A percentile compares a stretch with the other conserved stretches of the same genome.
Evolutionary conservation across 2,888 invertebrate genomes (phyloP).

Genomic region (Nemoura dubitans): DNA sequence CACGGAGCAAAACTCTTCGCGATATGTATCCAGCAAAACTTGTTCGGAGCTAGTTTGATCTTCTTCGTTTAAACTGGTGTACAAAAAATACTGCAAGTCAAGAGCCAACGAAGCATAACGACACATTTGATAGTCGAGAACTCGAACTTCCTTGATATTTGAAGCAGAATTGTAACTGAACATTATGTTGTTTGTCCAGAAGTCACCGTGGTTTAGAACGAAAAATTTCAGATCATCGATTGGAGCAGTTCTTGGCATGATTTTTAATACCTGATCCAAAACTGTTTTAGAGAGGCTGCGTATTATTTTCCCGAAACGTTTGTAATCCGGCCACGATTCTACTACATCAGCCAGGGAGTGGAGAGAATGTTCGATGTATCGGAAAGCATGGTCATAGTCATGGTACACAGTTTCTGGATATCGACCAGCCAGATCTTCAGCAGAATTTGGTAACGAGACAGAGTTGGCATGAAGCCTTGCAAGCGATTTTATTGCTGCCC

Average conservation of each 20-base stretch:
- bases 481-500: constrained; percentile 53
- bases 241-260: constrained; percentile 8
- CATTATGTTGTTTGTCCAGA: constrained; percentile 46
- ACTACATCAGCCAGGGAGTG: constrained; percentile 33
- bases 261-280: constrained; percentile 22
- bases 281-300: constrained; percentile 29
- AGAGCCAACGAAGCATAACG: constrained; percentile 55
- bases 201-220: constrained; percentile 46
- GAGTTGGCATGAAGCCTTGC: constrained; percentile 55
- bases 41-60: constrained; percentile 7
- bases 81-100: constrained; percentile 56
- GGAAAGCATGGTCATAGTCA: constrained; percentile 39
- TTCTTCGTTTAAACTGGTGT: constrained; percentile 52
- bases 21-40: constrained; percentile 37
- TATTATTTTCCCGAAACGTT: constrained; percentile 22
- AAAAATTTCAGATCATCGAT: neutral
- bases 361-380: constrained; percentile 38
- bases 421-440: constrained; percentile 46
- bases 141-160: constrained; percentile 54
- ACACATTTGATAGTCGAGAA: constrained; percentile 46
- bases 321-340: constrained; percentile 33
- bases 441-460: constrained; percentile 51
- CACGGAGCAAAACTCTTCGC: constrained; percentile 19
- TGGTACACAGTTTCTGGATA: constrained; percentile 50
- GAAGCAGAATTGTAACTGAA: constrained; percentile 50